Evolutionary conservation across 2,888 invertebrate genomes (phyloP).

Genomic region (Eristalis tenax): DNA sequence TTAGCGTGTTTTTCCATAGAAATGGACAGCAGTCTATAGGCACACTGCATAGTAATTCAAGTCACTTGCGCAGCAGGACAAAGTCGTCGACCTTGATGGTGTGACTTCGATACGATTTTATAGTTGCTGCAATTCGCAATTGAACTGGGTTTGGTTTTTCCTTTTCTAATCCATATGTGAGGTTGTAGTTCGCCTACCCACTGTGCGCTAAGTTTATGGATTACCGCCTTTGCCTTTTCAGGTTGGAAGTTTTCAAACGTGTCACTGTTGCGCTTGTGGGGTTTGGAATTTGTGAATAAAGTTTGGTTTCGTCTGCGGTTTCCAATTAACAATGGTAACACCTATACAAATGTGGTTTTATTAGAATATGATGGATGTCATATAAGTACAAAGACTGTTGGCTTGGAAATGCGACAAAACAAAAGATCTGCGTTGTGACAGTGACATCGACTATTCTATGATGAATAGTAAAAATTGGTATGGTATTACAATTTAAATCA

Average conservation of each 20-base stretch:
- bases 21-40: neutral
- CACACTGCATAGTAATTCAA: neutral
- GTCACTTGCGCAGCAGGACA: slow-evolving; percentile 28
- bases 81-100: slow-evolving; percentile 65
- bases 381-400: neutral
- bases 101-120: slow-evolving; percentile 41
- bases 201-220: neutral
- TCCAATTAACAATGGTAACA: neutral
- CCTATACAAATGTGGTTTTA: neutral
- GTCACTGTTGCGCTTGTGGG: neutral
- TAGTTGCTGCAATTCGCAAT: slow-evolving; percentile 53
- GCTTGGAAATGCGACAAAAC: neutral
- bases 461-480: neutral
- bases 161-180: neutral
- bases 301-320: neutral
- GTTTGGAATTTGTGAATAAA: neutral
- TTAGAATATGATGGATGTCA: neutral
- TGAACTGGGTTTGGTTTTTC: slow-evolving; percentile 26
- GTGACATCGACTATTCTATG: neutral
- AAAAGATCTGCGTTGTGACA: neutral
- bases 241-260: neutral
- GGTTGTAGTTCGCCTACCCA: slow-evolving; percentile 4
- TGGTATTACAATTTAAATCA: neutral
- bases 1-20: slow-evolving; percentile 5
- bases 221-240: neutral